These are phyloP conservation scores for Eupithecia abbreviata DNA, from an alignment of 2,888 invertebrate genomes.

Conservation along the genomic window DNA sequence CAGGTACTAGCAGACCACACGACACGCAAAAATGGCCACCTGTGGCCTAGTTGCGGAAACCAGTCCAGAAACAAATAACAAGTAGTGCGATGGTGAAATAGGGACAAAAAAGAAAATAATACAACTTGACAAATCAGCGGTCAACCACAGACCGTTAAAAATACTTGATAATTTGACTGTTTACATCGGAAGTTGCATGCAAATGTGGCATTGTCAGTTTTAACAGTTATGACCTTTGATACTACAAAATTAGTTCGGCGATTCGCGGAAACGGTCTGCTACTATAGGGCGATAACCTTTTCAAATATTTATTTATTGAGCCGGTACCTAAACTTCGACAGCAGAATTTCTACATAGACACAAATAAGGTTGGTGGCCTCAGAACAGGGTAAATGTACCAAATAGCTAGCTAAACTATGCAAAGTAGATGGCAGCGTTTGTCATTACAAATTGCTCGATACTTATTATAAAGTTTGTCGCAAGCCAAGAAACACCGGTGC, in stretches of 20 bases:
- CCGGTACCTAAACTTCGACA: neutral
- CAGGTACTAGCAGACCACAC: neutral
- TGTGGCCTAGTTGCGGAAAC: neutral
- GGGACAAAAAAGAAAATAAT: constrained; percentile 3
- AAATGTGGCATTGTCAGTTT: constrained; percentile 75
- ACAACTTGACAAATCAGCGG: constrained; percentile 54
- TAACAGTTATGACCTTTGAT: constrained; percentile 73
- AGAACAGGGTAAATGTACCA: neutral
- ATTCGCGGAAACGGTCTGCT: constrained; percentile 61
- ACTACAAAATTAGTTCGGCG: constrained; percentile 58
- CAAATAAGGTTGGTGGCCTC: neutral
- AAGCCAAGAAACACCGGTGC: no score
- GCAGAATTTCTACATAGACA: neutral
- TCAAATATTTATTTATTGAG: constrained; percentile 39
- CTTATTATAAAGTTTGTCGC: no score
- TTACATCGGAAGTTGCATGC: constrained; percentile 74
- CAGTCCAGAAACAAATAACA: neutral
- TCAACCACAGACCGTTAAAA: constrained; percentile 73
- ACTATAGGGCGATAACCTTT: constrained; percentile 57
- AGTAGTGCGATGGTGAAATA: neutral
- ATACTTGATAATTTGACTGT: constrained; percentile 72
- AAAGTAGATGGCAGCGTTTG: neutral
- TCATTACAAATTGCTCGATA: neutral
- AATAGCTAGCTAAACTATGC: neutral
- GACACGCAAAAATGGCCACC: neutral